Conservation (phyloP, 2,888 invertebrate genomes). For the Amblyteles armatorius region DNA sequence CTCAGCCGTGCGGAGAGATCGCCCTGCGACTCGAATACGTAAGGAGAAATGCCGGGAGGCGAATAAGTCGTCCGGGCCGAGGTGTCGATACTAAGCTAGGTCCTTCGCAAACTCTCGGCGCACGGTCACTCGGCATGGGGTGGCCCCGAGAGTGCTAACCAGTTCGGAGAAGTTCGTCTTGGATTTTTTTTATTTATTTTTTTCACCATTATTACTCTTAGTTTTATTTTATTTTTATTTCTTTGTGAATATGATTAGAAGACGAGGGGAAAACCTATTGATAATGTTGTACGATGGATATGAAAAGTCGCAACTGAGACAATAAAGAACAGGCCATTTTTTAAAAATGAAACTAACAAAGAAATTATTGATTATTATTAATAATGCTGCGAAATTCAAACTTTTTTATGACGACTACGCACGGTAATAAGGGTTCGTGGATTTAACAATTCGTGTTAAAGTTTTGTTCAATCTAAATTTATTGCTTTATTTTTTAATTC, state of each 20-base stretch:
- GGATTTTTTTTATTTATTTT: background rate
- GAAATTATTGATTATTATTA: too few relatives aligned
- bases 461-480: background rate
- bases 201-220: background rate
- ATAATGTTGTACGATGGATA: too few relatives aligned
- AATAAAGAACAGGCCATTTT: too few relatives aligned
- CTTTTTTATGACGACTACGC: too few relatives aligned
- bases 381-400: too few relatives aligned
- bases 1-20: constrained; percentile 61
- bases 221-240: background rate
- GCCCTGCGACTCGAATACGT: constrained; percentile 54
- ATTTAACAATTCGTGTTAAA: background rate
- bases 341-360: too few relatives aligned
- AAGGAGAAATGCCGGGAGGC: constrained; percentile 39
- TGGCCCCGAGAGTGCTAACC: background rate
- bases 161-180: background rate
- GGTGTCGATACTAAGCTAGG: constrained; percentile 10
- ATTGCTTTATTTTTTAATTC: background rate
- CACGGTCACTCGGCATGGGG: background rate
- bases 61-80: constrained; percentile 4
- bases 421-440: too few relatives aligned
- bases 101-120: background rate
- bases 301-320: too few relatives aligned
- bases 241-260: too few relatives aligned
- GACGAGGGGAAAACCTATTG: too few relatives aligned